Percentiles rank a stretch among this genome's conserved stretches.
Evolutionary conservation across 2,113 vertebrate species (phyloP).

Genomic region (Tringa solitaria): DNA sequence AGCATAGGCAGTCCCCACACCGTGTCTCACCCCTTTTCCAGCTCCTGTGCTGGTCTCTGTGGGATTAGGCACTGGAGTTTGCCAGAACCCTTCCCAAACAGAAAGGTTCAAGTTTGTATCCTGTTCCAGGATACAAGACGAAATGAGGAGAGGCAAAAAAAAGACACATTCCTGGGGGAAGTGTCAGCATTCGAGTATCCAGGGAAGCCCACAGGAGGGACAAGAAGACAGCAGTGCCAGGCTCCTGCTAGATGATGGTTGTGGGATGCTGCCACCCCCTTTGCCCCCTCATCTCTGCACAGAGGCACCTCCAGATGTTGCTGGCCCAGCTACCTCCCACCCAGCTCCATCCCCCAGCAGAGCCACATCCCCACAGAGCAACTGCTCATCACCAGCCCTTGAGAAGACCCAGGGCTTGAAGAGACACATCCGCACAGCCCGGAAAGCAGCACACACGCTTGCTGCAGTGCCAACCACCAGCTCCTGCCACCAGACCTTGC

Average conservation of each 20-base stretch:
- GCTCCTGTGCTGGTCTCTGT: neutral
- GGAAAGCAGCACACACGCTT: fast-evolving
- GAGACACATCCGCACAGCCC: neutral
- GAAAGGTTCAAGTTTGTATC: neutral
- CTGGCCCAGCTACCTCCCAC: neutral
- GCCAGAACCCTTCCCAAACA: neutral
- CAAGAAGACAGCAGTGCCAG: neutral
- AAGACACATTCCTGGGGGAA: neutral
- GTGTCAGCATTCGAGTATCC: neutral
- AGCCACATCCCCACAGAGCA: neutral
- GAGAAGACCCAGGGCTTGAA: neutral
- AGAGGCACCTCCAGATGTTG: neutral
- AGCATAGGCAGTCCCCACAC: neutral
- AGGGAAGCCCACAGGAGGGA: neutral
- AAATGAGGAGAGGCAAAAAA: neutral
- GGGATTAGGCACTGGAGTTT: neutral
- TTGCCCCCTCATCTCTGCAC: neutral
- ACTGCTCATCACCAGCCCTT: neutral
- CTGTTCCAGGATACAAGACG: neutral
- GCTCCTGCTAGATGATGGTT: neutral
- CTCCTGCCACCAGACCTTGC: neutral
- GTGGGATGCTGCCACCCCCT: neutral
- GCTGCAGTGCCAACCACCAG: neutral
- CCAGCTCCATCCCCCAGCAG: neutral
- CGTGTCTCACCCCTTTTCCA: neutral